Base-by-base conservation (phyloP, 2,113 vertebrate species). In the Catharus fuscescens region DNA sequence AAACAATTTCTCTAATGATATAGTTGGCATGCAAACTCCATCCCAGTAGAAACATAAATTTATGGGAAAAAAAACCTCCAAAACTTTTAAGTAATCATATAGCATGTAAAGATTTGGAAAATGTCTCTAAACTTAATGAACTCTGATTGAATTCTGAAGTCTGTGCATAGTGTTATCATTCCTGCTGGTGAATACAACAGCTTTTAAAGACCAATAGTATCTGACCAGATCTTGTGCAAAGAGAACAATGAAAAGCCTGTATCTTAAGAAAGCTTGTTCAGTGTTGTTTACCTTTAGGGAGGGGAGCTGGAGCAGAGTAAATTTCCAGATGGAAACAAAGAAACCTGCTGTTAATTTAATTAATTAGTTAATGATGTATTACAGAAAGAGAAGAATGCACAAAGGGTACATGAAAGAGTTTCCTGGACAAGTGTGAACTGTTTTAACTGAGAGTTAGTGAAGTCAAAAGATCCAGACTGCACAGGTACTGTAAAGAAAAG, bases 271-370 rank as follows among this genome's bases (percentile, higher is more conserved):
- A 93, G 61, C 23, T 74, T 54, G 26, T 69, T 83, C 26, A 13
- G 18, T 31, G 28, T 14, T 94, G 82, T 93, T 91, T 90, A 52
- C 85, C 88, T 91, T 80, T 1, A 71, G 83, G 88, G 94, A 92
- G 72, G 76, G 47, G 69, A 95, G 31, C 38, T 47, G 56, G 47
- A 88, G 62, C 52, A 71, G 36, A 42, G 34, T 48, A 86, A 34
- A 70, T 88, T 86, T 71, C 50, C 52, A 50, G 25, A 26, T 26
- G 47, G 40, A 93, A 93, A 87, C 52, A 79, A 87, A 94, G 71
- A 77, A 82, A 59, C 28, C 24, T 12, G 64, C 17, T 80, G 85
- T 34, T 90, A 65, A 66, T 74, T 80, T 74, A 79, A 91, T 72
- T 65, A 64, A 92, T 80, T 85, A 7, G 31, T 72, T 85, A 44